A percentile compares a stretch with the other conserved stretches of the same genome.
Conservation (phyloP, 2,797 vertebrate species). For the Pristis pectinata region DNA sequence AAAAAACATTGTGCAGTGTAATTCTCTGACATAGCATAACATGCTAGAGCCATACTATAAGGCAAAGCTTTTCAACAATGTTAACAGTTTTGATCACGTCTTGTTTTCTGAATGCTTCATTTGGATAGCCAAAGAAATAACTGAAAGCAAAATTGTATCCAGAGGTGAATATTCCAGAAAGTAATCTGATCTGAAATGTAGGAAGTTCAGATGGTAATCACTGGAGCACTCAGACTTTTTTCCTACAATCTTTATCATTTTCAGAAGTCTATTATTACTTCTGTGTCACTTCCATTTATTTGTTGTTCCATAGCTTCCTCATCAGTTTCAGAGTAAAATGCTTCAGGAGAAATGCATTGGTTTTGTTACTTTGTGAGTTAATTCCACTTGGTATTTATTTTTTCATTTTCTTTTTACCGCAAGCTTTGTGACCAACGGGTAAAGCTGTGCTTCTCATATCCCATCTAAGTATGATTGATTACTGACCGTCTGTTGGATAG, state of each 20-base stretch:
- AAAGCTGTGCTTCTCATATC: not conserved
- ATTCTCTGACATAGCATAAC: not conserved
- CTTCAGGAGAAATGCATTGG: not conserved
- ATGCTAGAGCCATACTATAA: not conserved
- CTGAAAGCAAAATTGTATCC: not conserved
- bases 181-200: not conserved
- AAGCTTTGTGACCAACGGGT: not conserved
- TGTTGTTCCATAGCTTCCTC: not conserved
- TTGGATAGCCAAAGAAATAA: not conserved
- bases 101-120: not conserved
- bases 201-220: not conserved
- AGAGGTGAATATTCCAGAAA: not conserved
- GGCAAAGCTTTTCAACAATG: not conserved
- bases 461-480: slow-evolving; percentile 43
- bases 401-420: slow-evolving; percentile 12
- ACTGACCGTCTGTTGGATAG: slow-evolving; percentile 41
- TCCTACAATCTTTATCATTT: not conserved
- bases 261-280: not conserved
- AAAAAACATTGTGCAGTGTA: not conserved
- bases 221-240: not conserved
- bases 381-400: slow-evolving; percentile 22
- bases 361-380: slow-evolving; percentile 1
- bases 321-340: not conserved
- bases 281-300: not conserved
- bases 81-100: not conserved